A percentile compares a stretch with the other conserved stretches of the same genome.
Evolutionary conservation across 2,888 invertebrate species (phyloP).

Genomic region (Girardia tigrina): DNA sequence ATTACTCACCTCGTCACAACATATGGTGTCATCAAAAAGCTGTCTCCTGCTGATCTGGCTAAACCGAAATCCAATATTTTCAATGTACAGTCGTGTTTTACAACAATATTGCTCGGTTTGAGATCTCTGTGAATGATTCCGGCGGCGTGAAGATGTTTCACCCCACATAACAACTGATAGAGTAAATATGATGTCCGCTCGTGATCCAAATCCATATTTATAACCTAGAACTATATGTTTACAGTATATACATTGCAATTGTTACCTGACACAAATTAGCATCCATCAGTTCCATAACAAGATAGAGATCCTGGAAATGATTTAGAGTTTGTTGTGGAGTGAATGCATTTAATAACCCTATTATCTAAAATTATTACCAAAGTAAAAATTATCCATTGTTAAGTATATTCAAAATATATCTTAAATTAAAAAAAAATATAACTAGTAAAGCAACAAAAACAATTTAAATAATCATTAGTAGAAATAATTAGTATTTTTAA

Average conservation of each 20-base stretch:
- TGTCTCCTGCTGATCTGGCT: slow-evolving; percentile 89
- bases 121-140: slow-evolving; percentile 97
- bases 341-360: slow-evolving; percentile 93
- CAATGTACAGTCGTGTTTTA: slow-evolving; percentile 94
- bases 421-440: no score
- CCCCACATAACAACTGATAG: slow-evolving; percentile 98
- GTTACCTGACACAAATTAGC: slow-evolving; percentile 79
- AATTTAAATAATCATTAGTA: no score
- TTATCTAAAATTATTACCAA: no score
- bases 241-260: no score
- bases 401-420: no score
- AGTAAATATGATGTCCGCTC: slow-evolving; percentile 97
- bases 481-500: no score
- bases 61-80: slow-evolving; percentile 98
- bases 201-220: slow-evolving; percentile 99
- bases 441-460: no score
- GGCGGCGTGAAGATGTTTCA: slow-evolving; percentile 95
- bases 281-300: slow-evolving; percentile 70
- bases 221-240: no score
- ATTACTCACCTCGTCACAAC: slow-evolving; percentile 89
- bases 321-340: slow-evolving; percentile 91
- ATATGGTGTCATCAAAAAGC: slow-evolving; percentile 99
- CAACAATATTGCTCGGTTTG: slow-evolving; percentile 98
- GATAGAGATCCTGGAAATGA: slow-evolving; percentile 91
- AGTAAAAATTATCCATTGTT: no score